phyloP scores from a whole-genome alignment of 2,113 vertebrate genomes.

The Circaetus gallicus region DNA sequence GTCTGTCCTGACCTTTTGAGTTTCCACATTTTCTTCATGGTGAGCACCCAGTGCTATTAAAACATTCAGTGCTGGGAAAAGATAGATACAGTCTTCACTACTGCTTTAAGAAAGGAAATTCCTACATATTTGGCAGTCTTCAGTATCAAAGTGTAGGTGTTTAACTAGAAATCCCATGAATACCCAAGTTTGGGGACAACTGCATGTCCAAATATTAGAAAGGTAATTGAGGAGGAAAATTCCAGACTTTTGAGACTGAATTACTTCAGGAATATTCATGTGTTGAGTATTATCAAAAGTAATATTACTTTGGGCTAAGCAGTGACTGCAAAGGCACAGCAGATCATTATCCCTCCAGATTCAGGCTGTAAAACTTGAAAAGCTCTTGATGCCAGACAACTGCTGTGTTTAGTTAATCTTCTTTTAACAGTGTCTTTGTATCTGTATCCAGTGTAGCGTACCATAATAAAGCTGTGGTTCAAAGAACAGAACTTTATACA shows the following conservation, averaged over 20 bases:
- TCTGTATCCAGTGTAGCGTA: conserved; percentile 87
- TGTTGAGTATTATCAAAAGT: conserved; percentile 74
- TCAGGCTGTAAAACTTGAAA: conserved; percentile 72
- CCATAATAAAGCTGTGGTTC: conserved; percentile 85
- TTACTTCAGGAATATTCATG: conserved; percentile 70
- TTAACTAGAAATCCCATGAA: conserved; percentile 77
- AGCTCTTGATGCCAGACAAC: conserved; percentile 78
- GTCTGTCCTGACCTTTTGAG: conserved; percentile 71
- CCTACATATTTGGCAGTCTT: conserved; percentile 84
- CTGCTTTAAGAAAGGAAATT: conserved; percentile 74
- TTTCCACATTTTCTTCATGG: conserved; percentile 73
- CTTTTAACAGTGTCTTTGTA: conserved; percentile 79
- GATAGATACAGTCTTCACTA: conserved; percentile 73
- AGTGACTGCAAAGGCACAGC: conserved; percentile 84
- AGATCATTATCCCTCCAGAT: conserved; percentile 76
- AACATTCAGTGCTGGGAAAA: conserved; percentile 80
- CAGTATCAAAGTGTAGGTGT: conserved; percentile 76
- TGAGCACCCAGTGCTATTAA: conserved; percentile 76
- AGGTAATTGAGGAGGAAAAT: conserved; percentile 67
- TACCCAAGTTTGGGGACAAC: conserved; percentile 77
- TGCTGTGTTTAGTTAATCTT: conserved; percentile 75
- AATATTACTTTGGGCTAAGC: conserved; percentile 82
- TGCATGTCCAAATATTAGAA: conserved; percentile 74
- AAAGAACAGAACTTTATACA: conserved; percentile 79
- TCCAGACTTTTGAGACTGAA: conserved; percentile 73